Evolutionary conservation across 2,797 vertebrate species (phyloP), one percentile per base, ranked within the genome.

Genomic region (Semotilus atromaculatus): DNA sequence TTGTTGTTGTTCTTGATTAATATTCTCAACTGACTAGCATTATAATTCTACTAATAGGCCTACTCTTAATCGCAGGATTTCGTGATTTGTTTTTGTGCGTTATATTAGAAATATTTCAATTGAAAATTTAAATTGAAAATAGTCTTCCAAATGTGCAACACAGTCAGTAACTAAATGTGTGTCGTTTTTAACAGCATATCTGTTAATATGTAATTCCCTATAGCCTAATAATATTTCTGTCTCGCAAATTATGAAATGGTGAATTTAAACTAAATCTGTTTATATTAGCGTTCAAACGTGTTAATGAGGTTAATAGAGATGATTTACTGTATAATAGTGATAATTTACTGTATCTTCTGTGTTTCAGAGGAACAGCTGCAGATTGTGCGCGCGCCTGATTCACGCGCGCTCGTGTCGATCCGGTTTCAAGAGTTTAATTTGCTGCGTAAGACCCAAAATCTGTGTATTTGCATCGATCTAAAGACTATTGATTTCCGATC

Each of bases 401-500:
- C 38, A n/a, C 21, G 10, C 7, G 10, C 58, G 31, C 21, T 21
- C 43, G 13, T 58, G 88, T 81, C 81, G 62, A 78, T 75, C 29
- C 40, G 45, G 68, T 73, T 70, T 72, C 45, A 83, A 48, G 66
- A 75, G 82, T n/a, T 72, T 82, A 4, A 60, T 80, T 86, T 79
- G 75, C 84, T 26, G 34, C 67, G 77, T 43, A 60, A 83, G 77
- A 78, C 81, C 76, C 73, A 31, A 86, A 83, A 86, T 86, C 84
- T 80, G 86, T 80, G 80, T 64, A 67, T 89, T 84, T 89, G 43
- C 75, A 89, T 86, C 80, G 89, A 88, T 62, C 83, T 82, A 85
- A 85, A 88, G 62, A 70, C 34, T 87, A 92, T 91, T 76, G 91
- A 92, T 91, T 87, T 83, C 86, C 90, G 77, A 90, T 92, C 73